phyloP scores from a whole-genome alignment of 2,888 invertebrate species.

The Rhodophaea formosa region DNA sequence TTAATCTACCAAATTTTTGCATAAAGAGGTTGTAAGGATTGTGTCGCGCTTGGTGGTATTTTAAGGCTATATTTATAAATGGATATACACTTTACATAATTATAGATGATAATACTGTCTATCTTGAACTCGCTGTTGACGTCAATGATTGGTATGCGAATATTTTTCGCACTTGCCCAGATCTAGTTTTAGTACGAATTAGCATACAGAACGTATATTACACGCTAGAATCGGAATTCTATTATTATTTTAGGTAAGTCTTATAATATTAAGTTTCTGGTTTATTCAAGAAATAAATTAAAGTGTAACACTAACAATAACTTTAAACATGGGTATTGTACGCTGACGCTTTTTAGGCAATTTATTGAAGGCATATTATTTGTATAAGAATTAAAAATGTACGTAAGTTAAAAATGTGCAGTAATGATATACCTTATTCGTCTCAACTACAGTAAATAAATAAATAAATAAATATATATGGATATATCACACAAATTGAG shows the following conservation, averaged over 20 bases:
- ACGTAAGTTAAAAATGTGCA: no score
- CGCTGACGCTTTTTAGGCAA: no score
- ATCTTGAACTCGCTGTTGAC: slow-evolving; percentile 22
- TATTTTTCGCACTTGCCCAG: slow-evolving; percentile 30
- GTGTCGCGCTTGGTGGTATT: slow-evolving; percentile 3
- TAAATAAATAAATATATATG: no score
- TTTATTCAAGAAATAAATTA: no score
- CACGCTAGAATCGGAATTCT: slow-evolving; percentile 20
- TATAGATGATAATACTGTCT: slow-evolving; percentile 16
- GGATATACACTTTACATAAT: slow-evolving; percentile 13
- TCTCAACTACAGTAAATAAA: no score
- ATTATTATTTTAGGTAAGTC: neutral
- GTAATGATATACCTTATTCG: no score
- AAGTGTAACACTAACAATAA: no score
- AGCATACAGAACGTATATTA: slow-evolving; percentile 32
- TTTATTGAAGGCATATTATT: no score
- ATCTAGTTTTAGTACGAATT: slow-evolving; percentile 25
- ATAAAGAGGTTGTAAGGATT: neutral
- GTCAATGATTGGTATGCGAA: slow-evolving; percentile 27
- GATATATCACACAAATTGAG: no score
- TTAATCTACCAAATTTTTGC: neutral
- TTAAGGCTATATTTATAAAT: slow-evolving; percentile 12
- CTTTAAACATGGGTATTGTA: no score
- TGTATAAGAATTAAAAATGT: no score
- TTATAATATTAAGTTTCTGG: no score